Percentiles rank a stretch among this genome's conserved stretches.
Conservation (phyloP, 2,888 invertebrate genomes). For the Coelopa pilipes region DNA sequence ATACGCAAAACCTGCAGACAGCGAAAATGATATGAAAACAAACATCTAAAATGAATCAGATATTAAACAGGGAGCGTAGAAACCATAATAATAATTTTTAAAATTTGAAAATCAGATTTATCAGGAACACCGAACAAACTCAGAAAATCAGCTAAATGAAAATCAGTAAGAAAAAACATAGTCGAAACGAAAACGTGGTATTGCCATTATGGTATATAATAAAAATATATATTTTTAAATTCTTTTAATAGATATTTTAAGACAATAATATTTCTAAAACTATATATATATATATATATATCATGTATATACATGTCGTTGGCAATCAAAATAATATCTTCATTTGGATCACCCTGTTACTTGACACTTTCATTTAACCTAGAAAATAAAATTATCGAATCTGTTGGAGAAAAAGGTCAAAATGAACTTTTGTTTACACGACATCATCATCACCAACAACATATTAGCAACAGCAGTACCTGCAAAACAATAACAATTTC, state of each 20-base stretch:
- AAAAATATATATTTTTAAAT: not conserved
- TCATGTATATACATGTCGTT: too few species aligned
- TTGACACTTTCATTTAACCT: constrained; percentile 18
- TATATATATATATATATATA: too few species aligned
- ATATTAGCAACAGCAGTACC: too few species aligned
- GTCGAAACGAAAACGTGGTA: too few species aligned
- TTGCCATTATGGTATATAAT: not conserved
- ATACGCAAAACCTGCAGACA: not conserved
- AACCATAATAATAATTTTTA: too few species aligned
- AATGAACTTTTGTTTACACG: constrained; percentile 27
- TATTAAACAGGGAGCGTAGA: not conserved
- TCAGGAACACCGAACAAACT: too few species aligned
- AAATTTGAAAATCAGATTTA: too few species aligned
- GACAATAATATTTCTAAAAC: too few species aligned
- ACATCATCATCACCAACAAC: not conserved
- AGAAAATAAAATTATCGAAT: constrained; percentile 21
- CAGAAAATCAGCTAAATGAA: too few species aligned
- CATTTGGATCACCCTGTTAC: constrained; percentile 1
- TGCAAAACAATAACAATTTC: not conserved
- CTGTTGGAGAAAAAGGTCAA: not conserved
- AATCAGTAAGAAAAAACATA: too few species aligned
- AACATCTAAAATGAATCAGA: not conserved
- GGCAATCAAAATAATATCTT: not conserved
- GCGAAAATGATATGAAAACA: too few species aligned
- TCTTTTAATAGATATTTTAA: too few species aligned